These are phyloP conservation scores for Neoniphon sammara DNA, from an alignment of 2,797 vertebrate species.

Conservation along the genomic window DNA sequence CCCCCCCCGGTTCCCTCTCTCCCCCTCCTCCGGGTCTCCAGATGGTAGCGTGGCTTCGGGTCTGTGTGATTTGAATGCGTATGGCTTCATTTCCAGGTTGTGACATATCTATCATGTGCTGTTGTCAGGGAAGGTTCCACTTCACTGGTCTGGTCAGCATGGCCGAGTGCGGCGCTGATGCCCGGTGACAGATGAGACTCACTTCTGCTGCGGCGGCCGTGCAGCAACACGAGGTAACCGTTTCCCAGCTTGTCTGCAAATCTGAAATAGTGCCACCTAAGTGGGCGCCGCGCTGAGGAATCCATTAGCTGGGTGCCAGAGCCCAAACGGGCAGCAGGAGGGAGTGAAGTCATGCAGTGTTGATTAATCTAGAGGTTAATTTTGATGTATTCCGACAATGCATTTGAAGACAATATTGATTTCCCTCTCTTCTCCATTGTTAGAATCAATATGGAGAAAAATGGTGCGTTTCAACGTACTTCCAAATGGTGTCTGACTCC, in stretches of 20 bases:
- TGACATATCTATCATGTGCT: constrained; percentile 71
- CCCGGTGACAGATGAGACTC: constrained; percentile 72
- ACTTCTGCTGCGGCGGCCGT: constrained; percentile 56
- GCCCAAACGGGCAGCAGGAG: neutral
- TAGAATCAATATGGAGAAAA: constrained; percentile 49
- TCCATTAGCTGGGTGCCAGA: constrained; percentile 58
- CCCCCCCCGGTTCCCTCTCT: constrained; percentile 22
- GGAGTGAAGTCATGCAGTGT: constrained; percentile 12
- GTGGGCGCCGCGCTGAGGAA: constrained; percentile 60
- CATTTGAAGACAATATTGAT: constrained; percentile 52
- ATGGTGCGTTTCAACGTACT: constrained; percentile 27
- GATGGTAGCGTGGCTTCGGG: constrained; percentile 51
- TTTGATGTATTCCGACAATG: constrained; percentile 53
- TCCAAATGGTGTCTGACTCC: constrained; percentile 45
- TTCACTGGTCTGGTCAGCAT: constrained; percentile 59
- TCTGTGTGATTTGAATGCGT: constrained; percentile 73
- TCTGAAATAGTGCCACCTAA: constrained; percentile 75
- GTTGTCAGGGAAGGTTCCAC: constrained; percentile 70
- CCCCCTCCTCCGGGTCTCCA: constrained; percentile 46
- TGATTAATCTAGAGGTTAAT: constrained; percentile 60
- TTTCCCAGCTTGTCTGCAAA: constrained; percentile 62
- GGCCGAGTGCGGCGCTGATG: constrained; percentile 57
- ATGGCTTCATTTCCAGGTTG: constrained; percentile 76
- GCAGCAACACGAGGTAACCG: constrained; percentile 63
- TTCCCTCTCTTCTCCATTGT: constrained; percentile 41